phyloP scores from a whole-genome alignment of 2,888 invertebrate species.

The Drosophila ochracea region DNA sequence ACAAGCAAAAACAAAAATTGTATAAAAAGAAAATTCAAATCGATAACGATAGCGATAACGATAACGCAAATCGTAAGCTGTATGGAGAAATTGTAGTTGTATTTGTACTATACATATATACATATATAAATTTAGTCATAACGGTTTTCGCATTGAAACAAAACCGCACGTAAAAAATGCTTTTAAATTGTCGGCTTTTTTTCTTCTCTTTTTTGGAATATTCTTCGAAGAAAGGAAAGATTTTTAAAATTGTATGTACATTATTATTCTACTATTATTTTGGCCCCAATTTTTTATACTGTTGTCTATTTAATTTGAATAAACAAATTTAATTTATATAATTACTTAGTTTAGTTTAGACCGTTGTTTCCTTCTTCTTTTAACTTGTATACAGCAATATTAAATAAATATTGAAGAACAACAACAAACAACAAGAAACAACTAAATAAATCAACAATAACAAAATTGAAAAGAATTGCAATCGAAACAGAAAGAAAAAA shows the following conservation, averaged over 20 bases:
- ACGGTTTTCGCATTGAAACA: constrained; percentile 48
- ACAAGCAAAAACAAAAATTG: constrained; percentile 67
- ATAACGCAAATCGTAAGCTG: constrained; percentile 37
- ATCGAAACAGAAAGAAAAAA: constrained; percentile 40
- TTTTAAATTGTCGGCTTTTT: constrained; percentile 73
- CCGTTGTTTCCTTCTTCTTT: constrained; percentile 50
- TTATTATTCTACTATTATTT: constrained; percentile 37
- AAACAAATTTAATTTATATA: constrained; percentile 71
- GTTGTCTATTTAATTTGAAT: constrained; percentile 75
- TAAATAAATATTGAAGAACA: constrained; percentile 39
- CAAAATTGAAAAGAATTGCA: constrained; percentile 36
- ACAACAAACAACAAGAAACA: constrained; percentile 30
- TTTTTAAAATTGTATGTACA: constrained; percentile 77
- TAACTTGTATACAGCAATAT: constrained; percentile 50
- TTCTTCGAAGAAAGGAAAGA: constrained; percentile 29
- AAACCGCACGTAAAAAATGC: constrained; percentile 56
- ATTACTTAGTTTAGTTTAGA: constrained; percentile 40
- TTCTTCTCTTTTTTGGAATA: constrained; percentile 12
- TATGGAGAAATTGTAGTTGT: constrained; percentile 64
- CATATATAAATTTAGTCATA: constrained; percentile 66
- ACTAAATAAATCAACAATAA: constrained; percentile 34
- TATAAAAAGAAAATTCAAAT: constrained; percentile 53
- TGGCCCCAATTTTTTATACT: constrained; percentile 61
- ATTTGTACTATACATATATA: constrained; percentile 53
- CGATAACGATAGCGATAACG: constrained; percentile 25